Conservation (phyloP, 2,888 invertebrate genomes). For the Xestia xanthographa region DNA sequence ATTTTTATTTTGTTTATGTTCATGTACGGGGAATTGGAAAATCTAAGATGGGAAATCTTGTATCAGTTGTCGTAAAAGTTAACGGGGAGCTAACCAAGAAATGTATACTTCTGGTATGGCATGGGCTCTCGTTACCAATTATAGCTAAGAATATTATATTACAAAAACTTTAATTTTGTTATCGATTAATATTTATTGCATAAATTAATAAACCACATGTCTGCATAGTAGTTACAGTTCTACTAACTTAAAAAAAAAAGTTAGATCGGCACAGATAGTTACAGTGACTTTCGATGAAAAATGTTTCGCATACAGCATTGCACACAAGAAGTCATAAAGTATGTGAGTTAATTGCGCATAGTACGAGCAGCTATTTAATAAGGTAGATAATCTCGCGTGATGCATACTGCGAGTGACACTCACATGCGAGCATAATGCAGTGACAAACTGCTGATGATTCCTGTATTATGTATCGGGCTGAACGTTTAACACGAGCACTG, state of each 20-base stretch:
- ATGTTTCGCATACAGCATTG: constrained; percentile 49
- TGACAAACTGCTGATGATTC: constrained; percentile 68
- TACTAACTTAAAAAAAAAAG: constrained; percentile 32
- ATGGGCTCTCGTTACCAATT: constrained; percentile 42
- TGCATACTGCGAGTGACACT: constrained; percentile 62
- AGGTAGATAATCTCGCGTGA: constrained; percentile 67
- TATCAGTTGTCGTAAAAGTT: constrained; percentile 25
- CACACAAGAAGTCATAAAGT: constrained; percentile 58
- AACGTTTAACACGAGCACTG: constrained; percentile 71
- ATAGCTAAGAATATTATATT: constrained; percentile 48
- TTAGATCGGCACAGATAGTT: constrained; percentile 34
- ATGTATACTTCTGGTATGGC: constrained; percentile 18
- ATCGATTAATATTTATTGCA: constrained; percentile 55
- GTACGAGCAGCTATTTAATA: constrained; percentile 63
- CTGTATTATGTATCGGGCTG: constrained; percentile 64
- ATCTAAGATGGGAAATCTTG: constrained; percentile 17
- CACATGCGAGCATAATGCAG: constrained; percentile 63
- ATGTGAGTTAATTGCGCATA: constrained; percentile 63
- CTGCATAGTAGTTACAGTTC: constrained; percentile 50
- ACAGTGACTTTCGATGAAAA: constrained; percentile 46
- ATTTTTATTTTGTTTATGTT: constrained; percentile 38
- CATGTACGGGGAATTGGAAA: constrained; percentile 9
- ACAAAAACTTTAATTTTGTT: constrained; percentile 50
- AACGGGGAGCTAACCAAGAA: constrained; percentile 20
- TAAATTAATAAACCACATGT: constrained; percentile 60